Evolutionary conservation across 2,797 vertebrate species (phyloP).

Genomic region (Brachymystax lenok): DNA sequence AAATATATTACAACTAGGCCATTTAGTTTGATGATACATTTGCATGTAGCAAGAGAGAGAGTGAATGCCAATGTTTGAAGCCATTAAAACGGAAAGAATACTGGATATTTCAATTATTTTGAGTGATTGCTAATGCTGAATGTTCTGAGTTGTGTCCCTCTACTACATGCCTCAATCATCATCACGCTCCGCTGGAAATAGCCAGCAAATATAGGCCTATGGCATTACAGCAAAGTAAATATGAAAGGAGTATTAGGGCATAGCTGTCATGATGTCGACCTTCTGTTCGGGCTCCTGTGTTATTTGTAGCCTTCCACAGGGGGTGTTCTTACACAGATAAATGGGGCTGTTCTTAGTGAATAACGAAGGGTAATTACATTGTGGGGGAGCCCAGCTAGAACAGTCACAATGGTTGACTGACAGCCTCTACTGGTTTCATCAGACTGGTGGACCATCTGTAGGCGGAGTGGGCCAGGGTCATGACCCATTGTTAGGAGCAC

Average conservation of each 20-base stretch:
- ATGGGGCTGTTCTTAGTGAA: background rate
- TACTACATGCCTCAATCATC: background rate
- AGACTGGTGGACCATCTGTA: background rate
- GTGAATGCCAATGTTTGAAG: background rate
- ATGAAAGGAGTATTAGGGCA: conserved; percentile 22
- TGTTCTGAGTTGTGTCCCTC: background rate
- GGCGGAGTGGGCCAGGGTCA: background rate
- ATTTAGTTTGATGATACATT: background rate
- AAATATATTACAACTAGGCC: background rate
- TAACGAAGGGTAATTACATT: background rate
- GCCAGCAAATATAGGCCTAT: background rate
- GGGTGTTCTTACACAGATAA: conserved; percentile 21
- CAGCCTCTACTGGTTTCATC: background rate
- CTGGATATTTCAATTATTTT: too few species aligned
- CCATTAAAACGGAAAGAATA: too few species aligned
- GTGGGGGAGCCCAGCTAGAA: background rate
- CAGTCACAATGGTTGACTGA: background rate
- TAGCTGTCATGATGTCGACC: conserved; percentile 20
- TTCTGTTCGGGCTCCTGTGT: conserved; percentile 26
- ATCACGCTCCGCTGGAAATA: background rate
- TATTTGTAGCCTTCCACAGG: conserved; percentile 26
- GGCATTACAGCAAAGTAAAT: background rate
- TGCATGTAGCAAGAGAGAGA: background rate
- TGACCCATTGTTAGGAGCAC: background rate
- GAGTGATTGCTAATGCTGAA: too few species aligned